These are phyloP conservation scores for Zoanthus sansibaricus DNA, from an alignment of 92 coral and sea anemone species.

Conservation along the genomic window DNA sequence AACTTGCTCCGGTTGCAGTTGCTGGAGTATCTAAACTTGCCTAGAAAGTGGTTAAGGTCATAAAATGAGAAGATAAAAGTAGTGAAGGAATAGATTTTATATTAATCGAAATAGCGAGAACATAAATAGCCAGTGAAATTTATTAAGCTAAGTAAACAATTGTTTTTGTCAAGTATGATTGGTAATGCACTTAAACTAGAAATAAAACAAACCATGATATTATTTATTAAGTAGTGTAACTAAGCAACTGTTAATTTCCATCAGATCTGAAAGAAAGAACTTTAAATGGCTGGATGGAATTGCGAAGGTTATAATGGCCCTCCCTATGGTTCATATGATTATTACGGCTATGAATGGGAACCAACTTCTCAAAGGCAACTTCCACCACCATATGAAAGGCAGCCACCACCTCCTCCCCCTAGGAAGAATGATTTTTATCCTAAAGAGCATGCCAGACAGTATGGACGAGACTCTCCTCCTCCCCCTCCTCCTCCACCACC, in stretches of 20 bases:
- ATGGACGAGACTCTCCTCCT: slow-evolving; percentile 37
- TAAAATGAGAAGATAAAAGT: too few relatives aligned
- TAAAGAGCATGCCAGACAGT: not conserved
- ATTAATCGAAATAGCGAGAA: too few relatives aligned
- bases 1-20: too few relatives aligned
- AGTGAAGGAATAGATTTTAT: too few relatives aligned
- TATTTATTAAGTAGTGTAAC: too few relatives aligned
- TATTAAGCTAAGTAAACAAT: too few relatives aligned
- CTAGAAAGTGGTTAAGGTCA: too few relatives aligned
- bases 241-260: not conserved
- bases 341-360: slow-evolving; percentile 10
- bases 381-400: not conserved
- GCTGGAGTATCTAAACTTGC: too few relatives aligned
- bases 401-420: slow-evolving; percentile 29
- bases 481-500: slow-evolving; percentile 40
- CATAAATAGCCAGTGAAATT: too few relatives aligned
- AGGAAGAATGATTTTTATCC: not conserved
- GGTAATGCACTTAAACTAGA: too few relatives aligned
- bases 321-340: not conserved
- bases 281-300: slow-evolving; percentile 10
- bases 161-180: too few relatives aligned
- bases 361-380: not conserved
- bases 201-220: too few relatives aligned
- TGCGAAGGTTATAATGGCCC: not conserved
- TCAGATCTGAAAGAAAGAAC: not conserved